A percentile compares a stretch with the other conserved stretches of the same genome.
Evolutionary conservation across 2,888 invertebrate genomes (phyloP).

Genomic region (Choreutis nemorana): DNA sequence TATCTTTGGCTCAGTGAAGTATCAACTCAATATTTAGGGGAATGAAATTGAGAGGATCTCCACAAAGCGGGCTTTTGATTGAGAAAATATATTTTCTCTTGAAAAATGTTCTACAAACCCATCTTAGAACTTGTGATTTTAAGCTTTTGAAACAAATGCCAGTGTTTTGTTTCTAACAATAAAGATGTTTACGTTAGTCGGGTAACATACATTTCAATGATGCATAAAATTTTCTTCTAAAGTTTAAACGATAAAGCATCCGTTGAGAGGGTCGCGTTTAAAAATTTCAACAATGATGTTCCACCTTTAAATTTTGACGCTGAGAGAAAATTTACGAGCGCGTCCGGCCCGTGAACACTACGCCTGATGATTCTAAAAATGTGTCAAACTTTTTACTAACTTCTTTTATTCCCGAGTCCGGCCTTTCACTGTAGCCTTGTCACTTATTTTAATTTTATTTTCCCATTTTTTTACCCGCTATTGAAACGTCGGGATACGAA

Average conservation of each 20-base stretch:
- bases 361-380: constrained; percentile 66
- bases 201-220: too few species aligned
- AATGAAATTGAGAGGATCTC: constrained; percentile 10
- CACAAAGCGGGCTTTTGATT: too few species aligned
- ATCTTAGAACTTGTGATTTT: too few species aligned
- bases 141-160: too few species aligned
- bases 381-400: constrained; percentile 64
- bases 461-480: constrained; percentile 59
- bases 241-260: too few species aligned
- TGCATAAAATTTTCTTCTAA: too few species aligned
- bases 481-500: constrained; percentile 54
- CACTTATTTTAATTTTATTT: constrained; percentile 44
- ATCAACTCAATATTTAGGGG: constrained; percentile 16
- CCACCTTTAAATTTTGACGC: constrained; percentile 63
- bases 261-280: constrained; percentile 43
- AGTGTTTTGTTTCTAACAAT: too few species aligned
- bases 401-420: constrained; percentile 62
- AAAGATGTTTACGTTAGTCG: too few species aligned
- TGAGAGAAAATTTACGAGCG: constrained; percentile 57
- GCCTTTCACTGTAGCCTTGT: constrained; percentile 55
- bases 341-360: constrained; percentile 48
- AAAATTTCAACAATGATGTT: constrained; percentile 62
- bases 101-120: too few species aligned
- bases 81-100: too few species aligned
- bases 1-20: constrained; percentile 28